Evolutionary conservation across 2,888 invertebrate genomes (phyloP), one percentile per base, ranked within the genome.

Genomic region (Diaprepes abbreviatus): DNA sequence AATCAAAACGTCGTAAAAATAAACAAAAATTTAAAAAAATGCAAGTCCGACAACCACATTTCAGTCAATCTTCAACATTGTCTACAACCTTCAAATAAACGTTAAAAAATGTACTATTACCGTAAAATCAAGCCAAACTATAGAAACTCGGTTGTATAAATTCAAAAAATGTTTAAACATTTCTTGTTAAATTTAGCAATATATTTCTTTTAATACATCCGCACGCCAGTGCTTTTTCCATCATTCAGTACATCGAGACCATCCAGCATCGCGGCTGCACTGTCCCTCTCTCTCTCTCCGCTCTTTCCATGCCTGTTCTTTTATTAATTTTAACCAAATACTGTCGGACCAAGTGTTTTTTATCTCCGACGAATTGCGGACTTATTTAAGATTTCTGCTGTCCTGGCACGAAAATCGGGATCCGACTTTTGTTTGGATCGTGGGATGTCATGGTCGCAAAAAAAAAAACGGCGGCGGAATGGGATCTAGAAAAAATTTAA

Each of bases 251-350:
- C 21, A 52, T 62, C 31, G 35, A 45, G 60, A 60, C 9, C 36
- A 52, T 36, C 33, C 62, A 62, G 50, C 50, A 35, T 48, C 21
- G 62, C 4, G 17, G 48, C 52, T 52, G 63, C 63, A 50, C 35
- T 12, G 28, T 50, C 36, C 50, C 35, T 14, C 50, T 24, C 17
- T 21, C 21, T 55, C 35, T 14, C 38, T 4, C 21, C 16, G 10
- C 36, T 62, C 16, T 40, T 12, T 36, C 16, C 43, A 14, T 28
- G 45, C 9, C 57, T 45, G 57, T 50, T 45, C 79, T 79, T 80
- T 79, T 80, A 80, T 80, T 79, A 80, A 79, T 80, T 80, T 78
- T 76, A 79, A 80, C 79, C 80, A 79, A 79, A 80, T 79, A 79
- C 77, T 76, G 55, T 79, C 76, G 77, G 76, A 71, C 78, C 80